Evolutionary conservation across 37 sponge, comb jelly and placozoan species (phyloP).

Genomic region (Geodia barretti): DNA sequence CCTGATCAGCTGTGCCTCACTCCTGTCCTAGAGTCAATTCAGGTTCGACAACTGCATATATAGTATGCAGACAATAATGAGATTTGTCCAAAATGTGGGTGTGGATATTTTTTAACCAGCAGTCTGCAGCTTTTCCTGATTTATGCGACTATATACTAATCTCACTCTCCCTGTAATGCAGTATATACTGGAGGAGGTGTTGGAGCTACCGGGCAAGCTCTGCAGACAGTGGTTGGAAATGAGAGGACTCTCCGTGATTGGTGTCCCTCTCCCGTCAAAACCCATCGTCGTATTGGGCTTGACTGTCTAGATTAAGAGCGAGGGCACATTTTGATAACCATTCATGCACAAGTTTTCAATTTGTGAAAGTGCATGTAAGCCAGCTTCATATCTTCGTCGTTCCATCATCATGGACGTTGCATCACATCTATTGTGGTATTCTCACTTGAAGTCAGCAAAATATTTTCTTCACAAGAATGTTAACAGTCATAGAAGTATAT

Average conservation of each 20-base stretch:
- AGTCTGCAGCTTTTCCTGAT: too few relatives aligned
- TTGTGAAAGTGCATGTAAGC: too few relatives aligned
- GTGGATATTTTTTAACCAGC: too few relatives aligned
- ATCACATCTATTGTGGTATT: too few relatives aligned
- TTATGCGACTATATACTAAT: too few relatives aligned
- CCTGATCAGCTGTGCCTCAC: constrained; percentile 27
- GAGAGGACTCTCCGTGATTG: constrained; percentile 23
- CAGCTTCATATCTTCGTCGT: too few relatives aligned
- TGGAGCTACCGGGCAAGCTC: constrained; percentile 30
- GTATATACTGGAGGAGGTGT: constrained; percentile 56
- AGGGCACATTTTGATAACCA: too few relatives aligned
- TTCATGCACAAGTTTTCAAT: too few relatives aligned
- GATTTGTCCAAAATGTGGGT: background rate
- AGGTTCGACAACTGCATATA: constrained; percentile 31
- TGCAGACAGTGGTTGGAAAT: constrained; percentile 25
- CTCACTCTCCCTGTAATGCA: background rate
- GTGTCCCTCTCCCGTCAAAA: background rate
- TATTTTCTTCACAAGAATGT: too few relatives aligned
- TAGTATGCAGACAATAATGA: background rate
- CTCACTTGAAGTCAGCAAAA: too few relatives aligned
- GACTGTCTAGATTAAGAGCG: background rate
- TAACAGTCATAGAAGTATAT: too few relatives aligned
- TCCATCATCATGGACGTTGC: too few relatives aligned
- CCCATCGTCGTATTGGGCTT: constrained; percentile 13
- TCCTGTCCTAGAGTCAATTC: constrained; percentile 47